Base-by-base conservation (phyloP, 2,113 vertebrate genomes). In the Spheniscus mendiculus region DNA sequence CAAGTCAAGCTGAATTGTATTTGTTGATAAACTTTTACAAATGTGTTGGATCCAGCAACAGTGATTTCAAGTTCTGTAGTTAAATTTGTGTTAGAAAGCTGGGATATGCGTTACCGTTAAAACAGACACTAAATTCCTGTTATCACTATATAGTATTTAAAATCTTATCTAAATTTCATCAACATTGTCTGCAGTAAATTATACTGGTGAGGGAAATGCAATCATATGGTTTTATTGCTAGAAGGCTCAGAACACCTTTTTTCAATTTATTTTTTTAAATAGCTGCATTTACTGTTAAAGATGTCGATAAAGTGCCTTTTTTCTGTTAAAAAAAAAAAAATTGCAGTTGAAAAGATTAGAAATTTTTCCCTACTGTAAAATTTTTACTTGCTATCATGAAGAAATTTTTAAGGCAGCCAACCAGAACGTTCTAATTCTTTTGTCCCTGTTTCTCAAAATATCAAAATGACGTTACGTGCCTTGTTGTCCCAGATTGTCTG, bases 391-490 rank as follows among this genome's bases (percentile, higher is more conserved):
- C 72, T 89, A 11, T 29, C 90, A n/a, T 1, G 6, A 85, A 83
- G 83, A 87, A 92, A 32, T 61, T 66, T 56, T 66, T 53, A 79
- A 72, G 93, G 90, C 96, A 94, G 44, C 44, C 76, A 71, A 62
- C 56, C 47, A 93, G 97, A 97, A 71, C 80, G 97, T 94, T 97
- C 98, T 96, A 91, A 97, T 98, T 98, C 55, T 78, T 94, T 92
- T 93, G 98, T 78, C 97, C 98, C 92, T 88, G 0, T 98, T 98
- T 98, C 98, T 98, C 94, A 97, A 98, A 98, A 98, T 98, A 98
- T 40, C 92, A 76, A 72, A 84, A 83, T 15, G 67, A 62, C 90
- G 90, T 76, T 71, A 55, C 0, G 49, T 76, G 77, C 88, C 92
- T 87, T 59, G 45, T 49, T 96, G 95, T 95, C 92, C 95, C 87